Base-by-base conservation (phyloP, 2,797 vertebrate genomes). In the Falco concolor region DNA sequence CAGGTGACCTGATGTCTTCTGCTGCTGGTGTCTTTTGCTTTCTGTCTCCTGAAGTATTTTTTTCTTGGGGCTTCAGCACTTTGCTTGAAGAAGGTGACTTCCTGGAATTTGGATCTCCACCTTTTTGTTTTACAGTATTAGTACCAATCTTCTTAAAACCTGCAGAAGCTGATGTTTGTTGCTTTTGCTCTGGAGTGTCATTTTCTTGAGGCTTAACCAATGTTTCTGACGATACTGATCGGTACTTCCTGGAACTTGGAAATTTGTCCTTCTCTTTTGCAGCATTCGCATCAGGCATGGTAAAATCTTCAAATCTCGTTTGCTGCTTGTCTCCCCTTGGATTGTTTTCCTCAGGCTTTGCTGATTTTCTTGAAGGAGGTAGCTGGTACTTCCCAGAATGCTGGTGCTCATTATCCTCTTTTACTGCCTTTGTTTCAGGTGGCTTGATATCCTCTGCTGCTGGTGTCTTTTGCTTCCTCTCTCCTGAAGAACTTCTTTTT, bases 281-380 rank as follows among this genome's bases (percentile, higher is more conserved):
- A 67, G 12, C 42, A 36, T 70, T 76, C 3, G 0, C 54, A 73
- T 87, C 28, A 57, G 34, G 24, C 2, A 1, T 28, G 0, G 0
- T 20, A 82, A 82, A 57, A 84, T 36, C 74, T 57, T 93, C 81
- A 69, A 2, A 25, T 40, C 9, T 69, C 6, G 3, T 54, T 89
- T 92, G 63, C 47, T 87, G 34, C 60, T 93, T 84, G 36, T 84
- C 22, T 83, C 13, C 42, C 65, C 10, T 75, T 53, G 57, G 15
- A 87, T 21, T 40, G 13, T 89, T 87, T 87, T 79, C 47, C 23
- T 96, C 89, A n/a, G 7, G 6, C 38, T 75, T 75, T 83, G 42
- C 73, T 76, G 78, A 20, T 80, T 87, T 93, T 84, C 40, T 90
- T 50, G 79, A 57, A 59, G 60, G 19, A 53, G 34, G 34, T 21